Conservation (phyloP, 2,113 vertebrate genomes). For the Caranx melampygus region DNA sequence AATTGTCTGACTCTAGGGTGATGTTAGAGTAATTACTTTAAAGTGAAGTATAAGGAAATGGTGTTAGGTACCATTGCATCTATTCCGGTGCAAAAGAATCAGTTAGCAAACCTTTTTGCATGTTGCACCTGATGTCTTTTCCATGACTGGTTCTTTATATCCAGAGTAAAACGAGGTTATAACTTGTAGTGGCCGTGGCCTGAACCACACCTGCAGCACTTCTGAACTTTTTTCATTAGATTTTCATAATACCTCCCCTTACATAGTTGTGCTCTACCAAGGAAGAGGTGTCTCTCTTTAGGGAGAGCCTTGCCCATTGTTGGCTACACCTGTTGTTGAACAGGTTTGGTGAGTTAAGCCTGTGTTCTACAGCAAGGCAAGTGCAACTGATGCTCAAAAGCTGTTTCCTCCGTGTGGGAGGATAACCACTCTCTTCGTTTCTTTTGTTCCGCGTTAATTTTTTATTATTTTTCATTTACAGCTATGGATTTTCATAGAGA, state of each 20-base stretch:
- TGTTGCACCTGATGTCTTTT: not conserved
- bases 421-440: slow-evolving; percentile 21
- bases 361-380: not conserved
- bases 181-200: not conserved
- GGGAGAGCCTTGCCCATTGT: slow-evolving; percentile 52
- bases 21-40: slow-evolving; percentile 22
- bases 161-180: not conserved
- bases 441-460: not conserved
- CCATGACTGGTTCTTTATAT: not conserved
- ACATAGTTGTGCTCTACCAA: slow-evolving; percentile 11
- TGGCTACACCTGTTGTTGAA: slow-evolving; percentile 62
- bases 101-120: not conserved
- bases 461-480: not conserved
- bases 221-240: slow-evolving; percentile 38
- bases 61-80: not conserved
- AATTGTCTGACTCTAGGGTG: slow-evolving; percentile 28
- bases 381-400: slow-evolving; percentile 18
- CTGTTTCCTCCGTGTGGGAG: slow-evolving; percentile 1
- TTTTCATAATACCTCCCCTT: slow-evolving; percentile 54
- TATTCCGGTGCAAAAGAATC: not conserved
- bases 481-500: slow-evolving; percentile 25
- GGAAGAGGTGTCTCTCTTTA: slow-evolving; percentile 28
- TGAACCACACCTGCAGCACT: slow-evolving; percentile 28
- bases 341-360: slow-evolving; percentile 69
- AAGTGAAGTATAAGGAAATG: not conserved